Conservation (phyloP, 2,888 invertebrate species). For the Petrolisthes cinctipes region DNA sequence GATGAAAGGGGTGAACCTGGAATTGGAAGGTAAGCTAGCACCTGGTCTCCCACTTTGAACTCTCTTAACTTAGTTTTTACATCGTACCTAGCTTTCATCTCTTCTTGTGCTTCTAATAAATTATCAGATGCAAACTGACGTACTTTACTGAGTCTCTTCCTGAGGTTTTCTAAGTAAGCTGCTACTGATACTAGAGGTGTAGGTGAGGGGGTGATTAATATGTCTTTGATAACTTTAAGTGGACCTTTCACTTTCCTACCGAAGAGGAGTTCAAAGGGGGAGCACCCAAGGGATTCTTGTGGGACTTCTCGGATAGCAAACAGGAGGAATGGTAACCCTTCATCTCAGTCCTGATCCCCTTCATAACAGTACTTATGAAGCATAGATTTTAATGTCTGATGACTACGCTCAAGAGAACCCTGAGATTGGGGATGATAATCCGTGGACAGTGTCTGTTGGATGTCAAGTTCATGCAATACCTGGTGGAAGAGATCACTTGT, state of each 20-base stretch:
- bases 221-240: constrained; percentile 3
- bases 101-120: neutral
- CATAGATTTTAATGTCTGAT: constrained; percentile 14
- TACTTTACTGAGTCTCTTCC: neutral
- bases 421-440: constrained; percentile 30
- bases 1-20: neutral
- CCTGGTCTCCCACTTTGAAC: neutral
- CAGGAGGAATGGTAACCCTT: neutral
- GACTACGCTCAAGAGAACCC: constrained; percentile 20
- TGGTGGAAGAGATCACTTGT: constrained; percentile 21
- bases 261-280: constrained; percentile 13
- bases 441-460: constrained; percentile 4
- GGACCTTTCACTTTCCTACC: neutral
- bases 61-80: too few relatives aligned
- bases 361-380: neutral
- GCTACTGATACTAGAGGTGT: neutral
- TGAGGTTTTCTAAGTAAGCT: neutral
- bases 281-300: neutral
- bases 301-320: too few relatives aligned
- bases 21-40: neutral
- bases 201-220: neutral
- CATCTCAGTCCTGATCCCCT: neutral
- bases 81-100: neutral
- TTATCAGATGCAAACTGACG: neutral
- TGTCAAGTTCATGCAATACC: constrained; percentile 7